Base-by-base conservation (phyloP, 2,888 invertebrate species). In the Calliphora vomitoria region DNA sequence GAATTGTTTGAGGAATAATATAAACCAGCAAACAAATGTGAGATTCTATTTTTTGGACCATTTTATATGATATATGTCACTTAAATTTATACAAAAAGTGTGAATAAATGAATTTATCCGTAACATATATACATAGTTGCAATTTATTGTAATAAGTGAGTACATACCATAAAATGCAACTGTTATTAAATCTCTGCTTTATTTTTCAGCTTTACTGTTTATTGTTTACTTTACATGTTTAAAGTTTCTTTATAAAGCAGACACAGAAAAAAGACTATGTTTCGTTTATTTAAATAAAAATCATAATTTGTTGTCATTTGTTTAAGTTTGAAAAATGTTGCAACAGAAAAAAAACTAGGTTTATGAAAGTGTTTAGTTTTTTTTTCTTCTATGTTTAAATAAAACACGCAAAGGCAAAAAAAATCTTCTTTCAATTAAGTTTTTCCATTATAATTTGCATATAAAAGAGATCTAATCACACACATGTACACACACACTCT, bases 401-500 rank as follows among this genome's bases (percentile, higher is more conserved):
- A 53, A 20, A 60, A 31, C 3, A 60, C 60, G 15, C 15, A 35
- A 62, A 20, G 11, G 55, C 0, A 20, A 1, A 6, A 62, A 18
- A 3, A 47, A 18, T 64, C 25, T 44, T 44, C 58, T 58, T 41
- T n/a, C 25, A 47, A 38, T 35, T 50, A 20, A 15, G 8, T 38
- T 55, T 64, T 66, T 41, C 20, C 15, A 25, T 68, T 31, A n/a
- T 50, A 80, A 69, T 79, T 69, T 71, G 38, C 80, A 62, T 60
- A 71, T 20, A 80, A 80, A 50, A 0, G 18, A 68, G 5, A 58
- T 68, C n/a, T 76, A 62, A 35, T 64, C 60, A 60, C 60, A 50
- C 60, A 11, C 4, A 35, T 18, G 13, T 4, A 8, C 18, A 8
- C 13, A 1, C 31, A 8, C 35, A 20, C 5, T 15, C 4, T 50